phyloP scores from a whole-genome alignment of 1,140 invertebrate species.

The Cotesia chilonis region DNA sequence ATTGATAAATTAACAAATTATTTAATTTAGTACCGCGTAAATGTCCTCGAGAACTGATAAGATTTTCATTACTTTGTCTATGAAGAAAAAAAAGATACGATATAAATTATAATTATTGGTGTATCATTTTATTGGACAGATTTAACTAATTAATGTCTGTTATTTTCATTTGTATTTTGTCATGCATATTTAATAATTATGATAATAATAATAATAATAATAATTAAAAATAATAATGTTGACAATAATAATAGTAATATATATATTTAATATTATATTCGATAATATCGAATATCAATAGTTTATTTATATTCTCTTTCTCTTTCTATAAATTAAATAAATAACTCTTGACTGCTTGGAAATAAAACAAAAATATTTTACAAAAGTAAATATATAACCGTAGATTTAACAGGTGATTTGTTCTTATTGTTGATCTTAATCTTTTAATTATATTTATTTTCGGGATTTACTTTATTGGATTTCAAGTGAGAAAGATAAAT shows the following conservation, averaged over 20 bases:
- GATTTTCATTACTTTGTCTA: too few relatives aligned
- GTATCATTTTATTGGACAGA: slow-evolving; percentile 12
- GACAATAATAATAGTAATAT: slow-evolving; percentile 6
- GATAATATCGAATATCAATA: slow-evolving; percentile 1
- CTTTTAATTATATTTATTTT: slow-evolving; percentile 7
- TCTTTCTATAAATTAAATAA: slow-evolving; percentile 63
- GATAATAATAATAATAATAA: slow-evolving; percentile 16
- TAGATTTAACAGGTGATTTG: slow-evolving; percentile 45
- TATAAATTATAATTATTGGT: slow-evolving; percentile 6
- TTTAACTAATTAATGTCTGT: slow-evolving; percentile 44
- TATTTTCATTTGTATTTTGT: slow-evolving; percentile 54
- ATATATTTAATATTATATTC: slow-evolving; percentile 35
- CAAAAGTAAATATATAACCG: slow-evolving; percentile 56
- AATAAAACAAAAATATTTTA: slow-evolving; percentile 60
- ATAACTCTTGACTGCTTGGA: slow-evolving; percentile 53
- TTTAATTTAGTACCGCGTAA: too few relatives aligned
- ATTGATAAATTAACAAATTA: too few relatives aligned
- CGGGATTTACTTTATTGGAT: background rate
- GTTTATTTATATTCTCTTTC: slow-evolving; percentile 43
- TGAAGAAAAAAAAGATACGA: too few relatives aligned
- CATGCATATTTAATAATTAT: slow-evolving; percentile 47
- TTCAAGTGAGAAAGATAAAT: slow-evolving; percentile 43
- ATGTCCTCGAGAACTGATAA: too few relatives aligned
- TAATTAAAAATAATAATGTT: too few relatives aligned
- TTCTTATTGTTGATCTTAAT: slow-evolving; percentile 23